Evolutionary conservation across 2,797 vertebrate genomes (phyloP).

Genomic region (Naso thynnoides): DNA sequence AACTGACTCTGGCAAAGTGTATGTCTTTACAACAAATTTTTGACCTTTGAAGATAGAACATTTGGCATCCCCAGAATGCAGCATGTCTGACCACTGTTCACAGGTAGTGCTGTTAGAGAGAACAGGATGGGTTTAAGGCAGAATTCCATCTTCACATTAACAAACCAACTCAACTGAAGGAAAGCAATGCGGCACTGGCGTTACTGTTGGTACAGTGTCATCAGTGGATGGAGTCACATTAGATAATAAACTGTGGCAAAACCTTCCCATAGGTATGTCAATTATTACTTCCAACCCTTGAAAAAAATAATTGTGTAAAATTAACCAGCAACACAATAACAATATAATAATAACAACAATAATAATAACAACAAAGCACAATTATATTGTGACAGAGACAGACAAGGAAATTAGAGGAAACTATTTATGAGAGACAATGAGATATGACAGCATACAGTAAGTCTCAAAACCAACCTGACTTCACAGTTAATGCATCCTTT

Average conservation of each 20-base stretch:
- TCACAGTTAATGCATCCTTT: conserved; percentile 47
- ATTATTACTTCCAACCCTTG: conserved; percentile 48
- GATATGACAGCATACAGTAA: conserved; percentile 66
- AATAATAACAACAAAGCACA: no score
- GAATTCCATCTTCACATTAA: conserved; percentile 76
- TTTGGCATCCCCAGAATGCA: conserved; percentile 79
- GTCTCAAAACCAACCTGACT: conserved; percentile 71
- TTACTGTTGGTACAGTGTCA: conserved; percentile 70
- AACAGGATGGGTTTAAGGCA: conserved; percentile 86
- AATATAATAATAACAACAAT: conserved; percentile 15
- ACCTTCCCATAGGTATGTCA: conserved; percentile 49
- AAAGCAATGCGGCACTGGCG: conserved; percentile 63
- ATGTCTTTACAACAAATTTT: conserved; percentile 62
- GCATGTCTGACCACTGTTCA: conserved; percentile 73
- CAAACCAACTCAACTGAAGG: conserved; percentile 70
- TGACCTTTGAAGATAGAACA: conserved; percentile 58
- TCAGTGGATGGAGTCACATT: conserved; percentile 65
- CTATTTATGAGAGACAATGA: conserved; percentile 48
- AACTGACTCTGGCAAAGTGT: conserved; percentile 70
- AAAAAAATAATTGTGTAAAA: conserved; percentile 40
- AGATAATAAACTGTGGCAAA: conserved; percentile 56
- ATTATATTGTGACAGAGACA: conserved; percentile 39
- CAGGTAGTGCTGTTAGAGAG: conserved; percentile 84
- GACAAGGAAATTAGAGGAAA: conserved; percentile 59
- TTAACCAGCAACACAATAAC: neutral